Conservation (phyloP, 2,888 invertebrate species). For the Pyrochroa serraticornis region DNA sequence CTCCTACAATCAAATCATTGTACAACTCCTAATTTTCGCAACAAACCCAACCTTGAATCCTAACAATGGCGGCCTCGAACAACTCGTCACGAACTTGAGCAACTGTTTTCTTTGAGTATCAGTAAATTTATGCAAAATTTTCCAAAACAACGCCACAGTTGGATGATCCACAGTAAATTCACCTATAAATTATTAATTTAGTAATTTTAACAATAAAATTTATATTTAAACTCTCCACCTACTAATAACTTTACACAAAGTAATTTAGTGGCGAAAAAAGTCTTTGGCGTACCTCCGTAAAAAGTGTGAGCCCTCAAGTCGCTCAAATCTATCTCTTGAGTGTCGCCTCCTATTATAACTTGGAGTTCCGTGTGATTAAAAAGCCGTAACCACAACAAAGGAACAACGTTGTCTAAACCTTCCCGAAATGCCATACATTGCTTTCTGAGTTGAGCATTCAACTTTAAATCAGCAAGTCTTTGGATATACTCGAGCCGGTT, state of each 20-base stretch:
- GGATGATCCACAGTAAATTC: slow-evolving; percentile 84
- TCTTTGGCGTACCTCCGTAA: slow-evolving; percentile 70
- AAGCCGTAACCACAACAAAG: slow-evolving; percentile 91
- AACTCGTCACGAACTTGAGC: slow-evolving; percentile 97
- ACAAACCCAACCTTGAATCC: slow-evolving; percentile 83
- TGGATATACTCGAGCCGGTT: slow-evolving; percentile 98
- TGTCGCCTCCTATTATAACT: slow-evolving; percentile 94
- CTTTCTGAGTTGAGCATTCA: slow-evolving; percentile 86
- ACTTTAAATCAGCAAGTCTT: slow-evolving; percentile 92
- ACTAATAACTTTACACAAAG: not conserved
- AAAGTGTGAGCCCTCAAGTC: slow-evolving; percentile 88
- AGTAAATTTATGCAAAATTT: slow-evolving; percentile 80
- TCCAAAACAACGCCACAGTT: slow-evolving; percentile 89
- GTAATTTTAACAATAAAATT: not conserved
- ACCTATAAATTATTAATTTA: slow-evolving; percentile 59
- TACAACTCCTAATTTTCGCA: slow-evolving; percentile 26
- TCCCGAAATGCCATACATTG: slow-evolving; percentile 89
- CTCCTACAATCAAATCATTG: slow-evolving; percentile 66
- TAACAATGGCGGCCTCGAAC: slow-evolving; percentile 93
- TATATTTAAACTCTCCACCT: not conserved
- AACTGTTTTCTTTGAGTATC: slow-evolving; percentile 85
- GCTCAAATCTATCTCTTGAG: slow-evolving; percentile 89
- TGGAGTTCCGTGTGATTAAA: slow-evolving; percentile 95
- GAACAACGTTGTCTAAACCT: slow-evolving; percentile 89
- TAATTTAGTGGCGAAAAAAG: not conserved